Percentiles rank a stretch among this genome's conserved stretches.
phyloP scores from a whole-genome alignment of 2,113 vertebrate species.

The Acrocephalus kingi region DNA sequence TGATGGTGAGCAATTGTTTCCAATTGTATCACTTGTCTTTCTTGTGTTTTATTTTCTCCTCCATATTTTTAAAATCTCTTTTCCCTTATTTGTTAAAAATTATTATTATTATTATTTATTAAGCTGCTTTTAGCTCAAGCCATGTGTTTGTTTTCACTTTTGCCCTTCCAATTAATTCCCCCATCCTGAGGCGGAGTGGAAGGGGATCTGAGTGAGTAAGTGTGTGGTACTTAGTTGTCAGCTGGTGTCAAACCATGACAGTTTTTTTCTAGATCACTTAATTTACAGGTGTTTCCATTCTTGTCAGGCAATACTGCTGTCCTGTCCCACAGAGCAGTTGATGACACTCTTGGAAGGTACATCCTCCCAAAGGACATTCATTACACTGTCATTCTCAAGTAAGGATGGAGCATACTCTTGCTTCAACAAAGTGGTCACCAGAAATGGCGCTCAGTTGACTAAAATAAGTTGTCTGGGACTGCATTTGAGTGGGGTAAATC shows the following conservation, averaged over 20 bases:
- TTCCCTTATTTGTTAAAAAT: neutral
- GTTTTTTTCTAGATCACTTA: neutral
- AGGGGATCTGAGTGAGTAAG: fast-evolving
- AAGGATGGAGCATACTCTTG: neutral
- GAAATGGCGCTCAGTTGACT: neutral
- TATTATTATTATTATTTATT: neutral
- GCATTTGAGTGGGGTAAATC: neutral
- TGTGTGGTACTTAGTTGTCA: neutral
- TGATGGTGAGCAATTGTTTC: neutral
- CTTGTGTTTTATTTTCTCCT: neutral
- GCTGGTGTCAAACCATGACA: neutral
- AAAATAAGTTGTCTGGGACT: neutral
- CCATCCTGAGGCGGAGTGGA: fast-evolving
- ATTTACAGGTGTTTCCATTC: neutral
- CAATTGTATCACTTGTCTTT: neutral
- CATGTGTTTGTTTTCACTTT: neutral
- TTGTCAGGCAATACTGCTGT: neutral
- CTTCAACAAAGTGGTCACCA: neutral
- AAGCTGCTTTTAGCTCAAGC: neutral
- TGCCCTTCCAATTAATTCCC: fast-evolving
- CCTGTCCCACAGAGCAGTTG: neutral
- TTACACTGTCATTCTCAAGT: neutral
- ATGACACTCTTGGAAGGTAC: neutral
- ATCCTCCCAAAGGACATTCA: neutral
- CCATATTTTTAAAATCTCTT: fast-evolving